These are phyloP conservation scores for Ryuthela nishihirai DNA, from an alignment of 2,888 invertebrate species.

Conservation along the genomic window DNA sequence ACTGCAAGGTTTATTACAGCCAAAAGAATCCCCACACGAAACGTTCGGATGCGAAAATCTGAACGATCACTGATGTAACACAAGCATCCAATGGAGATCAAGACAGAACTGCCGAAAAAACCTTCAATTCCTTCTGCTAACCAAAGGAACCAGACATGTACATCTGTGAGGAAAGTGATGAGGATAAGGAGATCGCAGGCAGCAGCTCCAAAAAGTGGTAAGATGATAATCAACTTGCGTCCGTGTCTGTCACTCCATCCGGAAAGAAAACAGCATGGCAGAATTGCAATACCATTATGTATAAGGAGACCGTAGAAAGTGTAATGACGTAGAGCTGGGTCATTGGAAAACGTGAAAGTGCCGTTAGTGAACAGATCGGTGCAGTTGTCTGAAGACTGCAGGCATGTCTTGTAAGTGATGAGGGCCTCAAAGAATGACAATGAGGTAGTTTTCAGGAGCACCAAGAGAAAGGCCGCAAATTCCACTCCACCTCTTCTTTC, in stretches of 20 bases:
- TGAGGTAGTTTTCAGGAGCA: no score
- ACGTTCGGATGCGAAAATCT: constrained; percentile 13
- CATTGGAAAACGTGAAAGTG: no score
- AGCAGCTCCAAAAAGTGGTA: constrained; percentile 11
- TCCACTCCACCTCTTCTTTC: no score
- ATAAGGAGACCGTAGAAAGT: constrained; percentile 7
- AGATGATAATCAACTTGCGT: constrained; percentile 2
- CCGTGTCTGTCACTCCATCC: constrained; percentile 24
- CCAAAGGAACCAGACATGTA: not conserved
- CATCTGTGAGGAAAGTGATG: not conserved
- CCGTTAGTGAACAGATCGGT: no score
- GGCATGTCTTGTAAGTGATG: no score
- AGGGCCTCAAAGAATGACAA: no score
- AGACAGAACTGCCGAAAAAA: constrained; percentile 9
- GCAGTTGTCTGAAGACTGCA: no score
- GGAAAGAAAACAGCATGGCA: constrained; percentile 8
- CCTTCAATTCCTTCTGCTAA: constrained; percentile 12
- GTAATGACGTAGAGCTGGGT: no score
- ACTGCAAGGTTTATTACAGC: constrained; percentile 2
- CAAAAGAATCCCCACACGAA: constrained; percentile 6
- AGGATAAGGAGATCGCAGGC: constrained; percentile 6
- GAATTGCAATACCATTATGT: constrained; percentile 5
- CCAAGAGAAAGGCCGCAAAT: no score
- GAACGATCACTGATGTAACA: constrained; percentile 18
- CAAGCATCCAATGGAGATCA: constrained; percentile 10